Conservation (phyloP, 2,113 vertebrate genomes). For the Rana temporaria region DNA sequence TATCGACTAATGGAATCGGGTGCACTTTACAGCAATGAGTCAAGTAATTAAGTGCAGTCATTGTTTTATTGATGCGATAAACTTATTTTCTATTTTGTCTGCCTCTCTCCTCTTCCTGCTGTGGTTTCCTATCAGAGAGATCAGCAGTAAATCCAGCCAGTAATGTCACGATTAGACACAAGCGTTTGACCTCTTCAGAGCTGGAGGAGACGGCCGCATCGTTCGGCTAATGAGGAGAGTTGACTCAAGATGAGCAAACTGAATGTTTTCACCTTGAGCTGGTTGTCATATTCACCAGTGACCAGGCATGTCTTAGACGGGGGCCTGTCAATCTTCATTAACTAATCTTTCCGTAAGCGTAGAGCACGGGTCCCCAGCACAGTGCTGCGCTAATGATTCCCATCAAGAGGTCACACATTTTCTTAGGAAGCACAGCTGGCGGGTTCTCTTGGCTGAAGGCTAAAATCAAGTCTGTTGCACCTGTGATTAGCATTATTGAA, state of each 20-base stretch:
- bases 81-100: background rate
- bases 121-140: background rate
- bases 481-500: conserved; percentile 2
- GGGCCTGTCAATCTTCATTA: conserved; percentile 65
- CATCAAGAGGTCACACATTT: conserved; percentile 64
- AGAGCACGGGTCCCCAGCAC: conserved; percentile 59
- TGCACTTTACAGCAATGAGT: no score
- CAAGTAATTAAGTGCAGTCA: background rate
- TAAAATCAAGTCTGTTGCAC: conserved; percentile 49
- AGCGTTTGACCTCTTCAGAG: conserved; percentile 24
- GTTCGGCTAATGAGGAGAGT: conserved; percentile 42
- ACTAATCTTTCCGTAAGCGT: conserved; percentile 57
- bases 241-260: conserved; percentile 49
- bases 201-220: conserved; percentile 46
- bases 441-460: conserved; percentile 67
- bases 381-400: conserved; percentile 63
- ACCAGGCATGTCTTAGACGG: conserved; percentile 49
- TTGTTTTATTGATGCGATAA: background rate
- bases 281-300: conserved; percentile 57
- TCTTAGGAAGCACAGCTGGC: conserved; percentile 62
- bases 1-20: no score
- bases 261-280: conserved; percentile 53
- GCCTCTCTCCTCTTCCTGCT: background rate
- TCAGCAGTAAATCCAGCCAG: conserved; percentile 16
- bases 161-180: conserved; percentile 6